Conservation (phyloP, 2,113 vertebrate genomes). For the Micronycteris hirsuta region DNA sequence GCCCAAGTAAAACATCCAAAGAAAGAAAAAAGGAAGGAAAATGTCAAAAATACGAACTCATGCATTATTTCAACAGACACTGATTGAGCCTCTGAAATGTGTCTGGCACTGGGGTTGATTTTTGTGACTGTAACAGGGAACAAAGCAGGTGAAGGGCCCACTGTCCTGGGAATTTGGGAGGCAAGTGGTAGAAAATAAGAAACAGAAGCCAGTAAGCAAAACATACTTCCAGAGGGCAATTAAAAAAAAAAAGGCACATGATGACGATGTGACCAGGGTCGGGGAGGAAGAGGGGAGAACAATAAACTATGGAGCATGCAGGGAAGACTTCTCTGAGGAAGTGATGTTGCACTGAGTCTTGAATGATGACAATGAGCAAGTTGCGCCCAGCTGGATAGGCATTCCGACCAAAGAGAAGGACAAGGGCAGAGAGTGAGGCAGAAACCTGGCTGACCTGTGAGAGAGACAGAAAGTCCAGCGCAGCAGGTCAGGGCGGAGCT, state of each 20-base stretch:
- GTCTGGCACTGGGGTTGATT: neutral
- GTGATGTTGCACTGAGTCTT: fast-evolving
- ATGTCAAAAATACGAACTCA: neutral
- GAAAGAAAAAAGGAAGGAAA: neutral
- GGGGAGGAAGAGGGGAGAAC: neutral
- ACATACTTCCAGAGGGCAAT: neutral
- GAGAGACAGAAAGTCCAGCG: no score
- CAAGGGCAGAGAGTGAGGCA: no score
- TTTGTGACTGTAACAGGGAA: neutral
- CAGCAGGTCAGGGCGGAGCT: no score
- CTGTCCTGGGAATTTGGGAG: neutral
- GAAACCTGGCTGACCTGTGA: no score
- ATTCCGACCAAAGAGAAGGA: neutral
- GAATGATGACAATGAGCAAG: fast-evolving
- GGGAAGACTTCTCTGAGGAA: neutral
- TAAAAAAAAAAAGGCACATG: neutral
- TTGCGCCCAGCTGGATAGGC: no score
- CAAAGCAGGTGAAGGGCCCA: neutral
- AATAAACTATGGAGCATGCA: no score
- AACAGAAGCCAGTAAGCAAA: neutral
- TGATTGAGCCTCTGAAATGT: neutral
- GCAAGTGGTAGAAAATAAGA: neutral
- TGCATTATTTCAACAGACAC: neutral
- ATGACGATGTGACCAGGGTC: no score
- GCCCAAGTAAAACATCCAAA: neutral